These are phyloP conservation scores for Ctenochaetus hawaiiensis DNA, from an alignment of 2,797 vertebrate species.

Conservation along the genomic window DNA sequence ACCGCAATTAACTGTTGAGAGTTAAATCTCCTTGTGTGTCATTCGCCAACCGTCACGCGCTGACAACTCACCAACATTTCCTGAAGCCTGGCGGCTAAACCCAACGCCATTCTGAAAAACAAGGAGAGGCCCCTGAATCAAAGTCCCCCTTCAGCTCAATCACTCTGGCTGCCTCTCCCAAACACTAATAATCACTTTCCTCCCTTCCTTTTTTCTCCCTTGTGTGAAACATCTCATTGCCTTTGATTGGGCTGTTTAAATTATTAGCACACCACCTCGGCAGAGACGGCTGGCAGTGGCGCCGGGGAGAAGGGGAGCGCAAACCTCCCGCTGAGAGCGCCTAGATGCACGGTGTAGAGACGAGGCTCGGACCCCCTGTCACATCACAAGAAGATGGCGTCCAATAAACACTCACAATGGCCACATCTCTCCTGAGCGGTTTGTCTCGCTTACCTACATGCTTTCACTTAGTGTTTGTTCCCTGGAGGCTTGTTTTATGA, in stretches of 20 bases:
- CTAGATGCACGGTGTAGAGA: conserved; percentile 68
- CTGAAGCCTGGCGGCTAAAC: conserved; percentile 77
- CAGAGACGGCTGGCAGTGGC: conserved; percentile 79
- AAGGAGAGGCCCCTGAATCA: conserved; percentile 84
- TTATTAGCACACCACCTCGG: conserved; percentile 87
- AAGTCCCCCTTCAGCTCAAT: conserved; percentile 86
- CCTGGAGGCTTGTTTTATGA: conserved; percentile 72
- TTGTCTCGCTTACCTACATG: conserved; percentile 77
- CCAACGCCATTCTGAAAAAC: conserved; percentile 75
- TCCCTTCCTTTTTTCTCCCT: conserved; percentile 81
- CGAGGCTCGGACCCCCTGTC: conserved; percentile 81
- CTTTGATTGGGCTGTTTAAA: conserved; percentile 91
- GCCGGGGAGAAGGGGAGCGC: conserved; percentile 72
- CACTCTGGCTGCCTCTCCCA: conserved; percentile 83
- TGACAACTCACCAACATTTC: conserved; percentile 80
- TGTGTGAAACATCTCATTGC: conserved; percentile 84
- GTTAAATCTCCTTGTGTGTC: conserved; percentile 49
- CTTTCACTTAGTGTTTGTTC: conserved; percentile 78
- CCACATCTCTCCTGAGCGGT: conserved; percentile 65
- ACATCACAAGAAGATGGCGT: conserved; percentile 83
- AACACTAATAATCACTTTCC: conserved; percentile 88
- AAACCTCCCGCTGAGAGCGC: conserved; percentile 81
- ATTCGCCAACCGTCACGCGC: conserved; percentile 62
- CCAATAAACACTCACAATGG: conserved; percentile 75
- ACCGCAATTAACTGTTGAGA: conserved; percentile 40